Percentiles rank a stretch among this genome's conserved stretches.
Conservation (phyloP, 2,113 vertebrate genomes). For the Elanoides forficatus region DNA sequence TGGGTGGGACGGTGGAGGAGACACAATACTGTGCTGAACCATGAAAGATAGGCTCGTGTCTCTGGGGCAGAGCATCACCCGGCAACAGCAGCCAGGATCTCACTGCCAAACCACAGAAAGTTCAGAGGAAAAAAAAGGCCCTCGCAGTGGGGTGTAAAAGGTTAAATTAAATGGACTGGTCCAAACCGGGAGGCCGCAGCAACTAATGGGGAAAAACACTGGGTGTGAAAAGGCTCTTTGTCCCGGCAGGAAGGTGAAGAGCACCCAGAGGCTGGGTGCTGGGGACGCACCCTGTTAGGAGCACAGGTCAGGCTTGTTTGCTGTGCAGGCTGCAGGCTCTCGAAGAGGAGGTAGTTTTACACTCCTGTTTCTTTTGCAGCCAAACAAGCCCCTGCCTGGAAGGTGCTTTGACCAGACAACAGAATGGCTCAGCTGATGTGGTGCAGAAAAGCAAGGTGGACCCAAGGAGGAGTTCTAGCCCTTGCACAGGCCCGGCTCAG, state of each 20-base stretch:
- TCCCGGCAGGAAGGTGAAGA: not conserved
- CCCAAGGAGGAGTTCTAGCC: not conserved
- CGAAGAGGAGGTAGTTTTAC: not conserved
- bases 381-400: not conserved
- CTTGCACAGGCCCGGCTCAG: accelerated
- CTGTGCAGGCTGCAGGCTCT: not conserved
- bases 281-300: not conserved
- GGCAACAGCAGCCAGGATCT: not conserved
- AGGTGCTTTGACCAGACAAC: not conserved
- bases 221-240: slow-evolving; percentile 39
- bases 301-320: not conserved
- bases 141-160: accelerated
- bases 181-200: not conserved
- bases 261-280: not conserved
- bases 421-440: not conserved
- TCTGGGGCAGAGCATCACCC: not conserved
- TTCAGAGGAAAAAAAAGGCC: not conserved
- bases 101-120: not conserved
- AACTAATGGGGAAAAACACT: not conserved
- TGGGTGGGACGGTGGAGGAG: not conserved
- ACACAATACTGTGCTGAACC: not conserved
- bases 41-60: not conserved
- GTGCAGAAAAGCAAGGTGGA: not conserved
- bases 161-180: not conserved
- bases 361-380: accelerated